These are phyloP conservation scores for Callorhinus ursinus DNA, from an alignment of 2,113 vertebrate genomes.

Conservation along the genomic window DNA sequence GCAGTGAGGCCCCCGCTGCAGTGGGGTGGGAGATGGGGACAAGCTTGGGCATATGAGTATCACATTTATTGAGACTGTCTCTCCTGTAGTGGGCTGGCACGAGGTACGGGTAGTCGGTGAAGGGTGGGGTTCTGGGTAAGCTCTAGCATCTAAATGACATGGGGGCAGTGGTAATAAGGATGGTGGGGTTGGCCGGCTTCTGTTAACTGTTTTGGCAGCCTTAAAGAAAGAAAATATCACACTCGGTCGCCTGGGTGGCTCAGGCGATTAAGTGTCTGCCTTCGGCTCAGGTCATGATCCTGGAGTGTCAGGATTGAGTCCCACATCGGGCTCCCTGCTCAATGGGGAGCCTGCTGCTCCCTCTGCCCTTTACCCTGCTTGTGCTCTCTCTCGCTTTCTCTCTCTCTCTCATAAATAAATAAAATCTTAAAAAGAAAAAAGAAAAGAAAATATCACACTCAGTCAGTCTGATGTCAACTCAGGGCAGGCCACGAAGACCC, in stretches of 20 bases:
- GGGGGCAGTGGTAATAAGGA: background rate
- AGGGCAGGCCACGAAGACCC: background rate
- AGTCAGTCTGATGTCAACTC: background rate
- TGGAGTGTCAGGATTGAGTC: too few relatives aligned
- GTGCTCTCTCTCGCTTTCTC: too few relatives aligned
- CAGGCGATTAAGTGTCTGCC: too few relatives aligned
- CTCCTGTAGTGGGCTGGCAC: too few relatives aligned
- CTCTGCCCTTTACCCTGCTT: too few relatives aligned
- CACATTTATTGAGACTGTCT: background rate
- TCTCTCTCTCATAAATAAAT: too few relatives aligned
- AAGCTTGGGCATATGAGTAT: background rate
- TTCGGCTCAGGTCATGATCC: too few relatives aligned
- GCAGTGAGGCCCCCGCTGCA: fast-evolving
- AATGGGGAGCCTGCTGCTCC: too few relatives aligned
- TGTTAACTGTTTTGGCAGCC: background rate
- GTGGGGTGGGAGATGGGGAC: background rate
- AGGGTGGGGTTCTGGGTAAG: background rate
- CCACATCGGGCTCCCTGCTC: too few relatives aligned
- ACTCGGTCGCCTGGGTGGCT: background rate
- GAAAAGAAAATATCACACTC: background rate
- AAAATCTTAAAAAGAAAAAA: background rate
- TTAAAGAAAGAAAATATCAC: background rate
- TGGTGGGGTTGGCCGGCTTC: background rate
- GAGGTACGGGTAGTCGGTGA: fast-evolving
- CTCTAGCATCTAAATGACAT: background rate